Base-by-base conservation (phyloP, 2,888 invertebrate genomes). In the Eurois occulta region DNA sequence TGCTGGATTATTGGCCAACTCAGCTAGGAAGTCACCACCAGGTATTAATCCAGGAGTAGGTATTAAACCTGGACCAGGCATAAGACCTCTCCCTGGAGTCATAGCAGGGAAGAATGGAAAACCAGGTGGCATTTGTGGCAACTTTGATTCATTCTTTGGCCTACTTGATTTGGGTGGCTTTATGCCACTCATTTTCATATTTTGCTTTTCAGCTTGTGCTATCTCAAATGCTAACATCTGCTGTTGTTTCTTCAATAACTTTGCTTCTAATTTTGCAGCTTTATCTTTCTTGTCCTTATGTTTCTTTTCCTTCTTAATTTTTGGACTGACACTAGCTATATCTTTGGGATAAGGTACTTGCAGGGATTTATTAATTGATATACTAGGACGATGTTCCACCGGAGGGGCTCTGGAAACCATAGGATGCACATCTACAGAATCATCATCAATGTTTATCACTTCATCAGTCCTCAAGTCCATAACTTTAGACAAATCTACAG, bases 231-330 rank as follows among this genome's bases (percentile, higher is more conserved):
- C 95, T 82, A 62, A 35, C 62, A 96, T 88, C 84, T 95, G 95
- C 79, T 96, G 96, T 86, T 96, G 96, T 90, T 96, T 96, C 85
- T 96, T 97, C 74, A 95, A 82, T 85, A 97, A 87, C 88, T 97
- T 97, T 71, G 96, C 95, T 88, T 95, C 95, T 83, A 96, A 89
- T 92, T 96, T 96, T 73, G 95, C 95, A 35, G 95, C 90, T 91
- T 97, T 97, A 90, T 96, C 95, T 90, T 96, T 97, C 89, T 96
- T 97, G 78, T 96, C 97, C 93, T 94, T 97, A 84, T 96, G 96
- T 93, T 97, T 97, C 90, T 94, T 95, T 89, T 97, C 97, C 88
- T 97, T 97, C 88, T 97, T 97, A 88, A 95, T 95, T 93, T 97
- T 97, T 94, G 95, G 91, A 97, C 96, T 89, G 95, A 97, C 90